A percentile compares a stretch with the other conserved stretches of the same genome.
These are phyloP conservation scores for Nemapogon koenigi DNA, from an alignment of 2,888 invertebrate genomes.

Conservation along the genomic window DNA sequence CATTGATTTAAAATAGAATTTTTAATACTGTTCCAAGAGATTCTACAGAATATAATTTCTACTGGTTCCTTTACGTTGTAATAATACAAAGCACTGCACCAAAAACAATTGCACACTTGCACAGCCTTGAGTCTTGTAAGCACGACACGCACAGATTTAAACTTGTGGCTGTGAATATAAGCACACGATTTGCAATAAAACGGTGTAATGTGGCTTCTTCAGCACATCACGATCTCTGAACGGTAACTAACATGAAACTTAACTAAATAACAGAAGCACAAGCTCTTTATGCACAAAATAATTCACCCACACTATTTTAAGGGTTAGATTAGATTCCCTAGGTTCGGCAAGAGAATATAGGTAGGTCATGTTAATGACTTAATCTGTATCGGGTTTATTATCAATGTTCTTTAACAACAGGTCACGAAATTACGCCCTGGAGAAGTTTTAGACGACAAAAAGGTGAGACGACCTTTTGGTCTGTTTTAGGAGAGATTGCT, in stretches of 20 bases:
- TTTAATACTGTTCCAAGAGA: conserved; percentile 6
- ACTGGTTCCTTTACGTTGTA: conserved; percentile 29
- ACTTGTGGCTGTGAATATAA: conserved; percentile 36
- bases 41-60: conserved; percentile 1
- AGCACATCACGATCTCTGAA: conserved; percentile 29
- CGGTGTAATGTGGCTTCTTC: conserved; percentile 33
- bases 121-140: conserved; percentile 61
- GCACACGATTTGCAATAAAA: conserved; percentile 5
- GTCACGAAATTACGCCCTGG: conserved; percentile 93
- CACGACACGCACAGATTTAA: conserved; percentile 55
- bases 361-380: conserved; percentile 32
- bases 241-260: conserved; percentile 48
- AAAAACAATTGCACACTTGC: conserved; percentile 44
- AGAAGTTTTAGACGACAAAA: conserved; percentile 92
- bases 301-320: conserved; percentile 28
- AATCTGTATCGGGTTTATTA: conserved; percentile 34
- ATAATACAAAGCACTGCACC: conserved; percentile 45
- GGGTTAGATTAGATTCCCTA: conserved; percentile 27
- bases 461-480: conserved; percentile 76
- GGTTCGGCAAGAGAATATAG: conserved; percentile 57
- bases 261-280: conserved; percentile 25
- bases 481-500: conserved; percentile 59
- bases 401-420: conserved; percentile 64
- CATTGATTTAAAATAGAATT: too few relatives aligned
- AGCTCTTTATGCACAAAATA: conserved; percentile 38